Percentiles rank a stretch among this genome's conserved stretches.
Conservation (phyloP, 2,888 invertebrate species). For the Xanthorhoe designata region DNA sequence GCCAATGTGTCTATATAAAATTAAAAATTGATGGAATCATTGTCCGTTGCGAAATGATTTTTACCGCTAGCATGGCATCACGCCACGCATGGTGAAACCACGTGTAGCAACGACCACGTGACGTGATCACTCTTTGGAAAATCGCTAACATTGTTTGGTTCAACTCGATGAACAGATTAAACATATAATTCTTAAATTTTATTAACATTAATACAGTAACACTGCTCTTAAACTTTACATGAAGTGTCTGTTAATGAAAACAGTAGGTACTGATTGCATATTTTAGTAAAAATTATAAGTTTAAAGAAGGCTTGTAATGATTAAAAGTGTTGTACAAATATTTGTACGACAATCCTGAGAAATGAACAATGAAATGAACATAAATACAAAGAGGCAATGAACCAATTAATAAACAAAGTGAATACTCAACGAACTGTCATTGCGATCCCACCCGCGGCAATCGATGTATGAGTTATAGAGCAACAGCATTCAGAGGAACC, state of each 20-base stretch:
- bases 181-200: constrained; percentile 58
- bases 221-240: neutral
- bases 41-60: neutral
- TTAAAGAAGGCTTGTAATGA: neutral
- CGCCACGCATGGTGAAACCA: constrained; percentile 39
- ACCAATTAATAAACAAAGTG: constrained; percentile 51
- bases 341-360: constrained; percentile 24
- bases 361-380: constrained; percentile 39
- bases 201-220: constrained; percentile 48
- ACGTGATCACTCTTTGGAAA: constrained; percentile 71
- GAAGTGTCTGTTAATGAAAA: too few species aligned
- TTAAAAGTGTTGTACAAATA: constrained; percentile 12
- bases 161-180: constrained; percentile 67
- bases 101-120: constrained; percentile 49
- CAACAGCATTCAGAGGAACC: constrained; percentile 17
- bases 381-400: constrained; percentile 43
- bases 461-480: constrained; percentile 7
- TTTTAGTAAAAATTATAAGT: too few species aligned
- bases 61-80: constrained; percentile 25
- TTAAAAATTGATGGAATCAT: constrained; percentile 1
- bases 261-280: too few species aligned
- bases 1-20: neutral
- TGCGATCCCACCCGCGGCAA: constrained; percentile 50
- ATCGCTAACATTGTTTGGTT: constrained; percentile 62
- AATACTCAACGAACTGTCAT: constrained; percentile 42